Base-by-base conservation (phyloP, 2,888 invertebrate genomes). In the Stegana nigrithorax region DNA sequence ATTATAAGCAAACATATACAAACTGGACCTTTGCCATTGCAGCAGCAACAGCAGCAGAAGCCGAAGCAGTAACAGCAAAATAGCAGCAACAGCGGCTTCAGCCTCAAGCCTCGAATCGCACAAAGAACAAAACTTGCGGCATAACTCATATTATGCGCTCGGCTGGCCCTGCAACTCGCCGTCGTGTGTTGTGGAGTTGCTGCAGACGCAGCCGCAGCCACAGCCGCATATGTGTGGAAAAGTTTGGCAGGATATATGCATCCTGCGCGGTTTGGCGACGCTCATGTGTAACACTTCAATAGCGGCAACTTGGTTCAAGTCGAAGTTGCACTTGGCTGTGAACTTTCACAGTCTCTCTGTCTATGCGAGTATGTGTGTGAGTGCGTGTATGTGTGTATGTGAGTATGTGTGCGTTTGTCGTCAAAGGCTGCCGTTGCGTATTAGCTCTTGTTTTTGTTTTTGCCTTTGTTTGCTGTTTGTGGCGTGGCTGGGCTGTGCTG, bases 1-100 rank as follows among this genome's bases (percentile, higher is more conserved):
- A 72, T 74, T 76, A 70, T 74, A 74, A 76, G 75, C 73, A 67
- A 73, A 73, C 67, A 55, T 19, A 36, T 14, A 17, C n/a, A 25
- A 53, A 53, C 27, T 47, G 47, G 47, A 47, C 47, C n/a, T n/a
- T n/a, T n/a, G n/a, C n/a, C n/a, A n/a, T n/a, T n/a, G n/a, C n/a
- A n/a, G n/a, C n/a, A n/a, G n/a, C n/a, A n/a, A 47, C 47, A 23
- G 14, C 7, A 47, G 51, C 25, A 12, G 19, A 8, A 29, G 19
- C 6, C 17, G n/a, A 14, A 25, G 19, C 6, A 7, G 27, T 6
- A 55, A 55, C 32, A 32, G 12, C 12, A 26, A 14, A 32, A 19
- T 36, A 32, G 32, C 14, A 32, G n/a, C 5, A 10, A 53, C 10
- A 19, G 21, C 12, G 10, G 36, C 10, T n/a, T 5, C 36, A n/a